Evolutionary conservation across 2,113 vertebrate species (phyloP).

Genomic region (Microtus montanus): DNA sequence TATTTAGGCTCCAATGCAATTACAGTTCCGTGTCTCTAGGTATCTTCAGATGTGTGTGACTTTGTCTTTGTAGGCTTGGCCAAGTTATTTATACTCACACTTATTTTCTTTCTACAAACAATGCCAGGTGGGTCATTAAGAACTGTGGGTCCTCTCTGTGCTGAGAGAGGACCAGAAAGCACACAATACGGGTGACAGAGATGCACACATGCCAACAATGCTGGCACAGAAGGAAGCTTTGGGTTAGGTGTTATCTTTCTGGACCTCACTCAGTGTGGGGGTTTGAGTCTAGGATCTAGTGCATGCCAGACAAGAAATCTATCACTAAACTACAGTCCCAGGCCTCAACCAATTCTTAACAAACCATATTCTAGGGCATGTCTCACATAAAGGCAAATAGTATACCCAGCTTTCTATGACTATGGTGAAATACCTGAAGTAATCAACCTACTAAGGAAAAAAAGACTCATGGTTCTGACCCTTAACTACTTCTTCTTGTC

Average conservation of each 20-base stretch:
- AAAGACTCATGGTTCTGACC: neutral
- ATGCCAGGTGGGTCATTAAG: neutral
- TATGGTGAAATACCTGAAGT: neutral
- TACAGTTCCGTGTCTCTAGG: neutral
- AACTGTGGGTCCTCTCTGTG: neutral
- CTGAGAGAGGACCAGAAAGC: conserved; percentile 17
- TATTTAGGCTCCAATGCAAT: conserved; percentile 28
- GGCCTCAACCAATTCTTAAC: neutral
- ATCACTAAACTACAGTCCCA: neutral
- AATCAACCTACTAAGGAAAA: neutral
- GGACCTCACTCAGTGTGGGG: neutral
- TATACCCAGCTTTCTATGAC: neutral
- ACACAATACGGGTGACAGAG: neutral
- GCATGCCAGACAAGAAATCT: neutral
- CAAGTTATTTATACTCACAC: conserved; percentile 41
- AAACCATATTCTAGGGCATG: neutral
- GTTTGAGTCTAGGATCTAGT: neutral
- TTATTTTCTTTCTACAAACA: conserved; percentile 59
- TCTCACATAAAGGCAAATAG: neutral
- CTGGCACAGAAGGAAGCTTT: neutral
- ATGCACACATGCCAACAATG: neutral
- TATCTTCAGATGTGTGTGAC: conserved; percentile 30
- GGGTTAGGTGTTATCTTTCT: neutral
- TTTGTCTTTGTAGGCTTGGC: neutral
- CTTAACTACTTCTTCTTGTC: too few species aligned